Base-by-base conservation (phyloP, 2,113 vertebrate species). In the Ophiodon elongatus region DNA sequence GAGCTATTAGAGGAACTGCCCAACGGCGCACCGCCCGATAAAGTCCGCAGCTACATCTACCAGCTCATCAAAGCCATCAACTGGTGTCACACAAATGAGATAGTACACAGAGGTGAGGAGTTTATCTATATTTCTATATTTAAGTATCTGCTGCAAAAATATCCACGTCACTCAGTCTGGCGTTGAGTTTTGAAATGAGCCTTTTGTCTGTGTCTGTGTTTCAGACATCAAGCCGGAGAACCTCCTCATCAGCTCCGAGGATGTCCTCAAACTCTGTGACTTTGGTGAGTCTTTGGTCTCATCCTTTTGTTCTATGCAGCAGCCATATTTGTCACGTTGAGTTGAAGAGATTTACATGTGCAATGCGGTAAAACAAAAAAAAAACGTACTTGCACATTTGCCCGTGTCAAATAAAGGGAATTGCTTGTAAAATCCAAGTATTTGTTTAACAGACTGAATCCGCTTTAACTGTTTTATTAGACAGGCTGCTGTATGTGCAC, bases 71-170 rank as follows among this genome's bases (percentile, higher is more conserved):
- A 99, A 95, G 98, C 98, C 86, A 99, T 99, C 95, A 97, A 99
- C 90, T 99, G 98, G 98, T 99, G 98, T 94, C 98, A 99, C 94
- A 99, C 98, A 94, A 99, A 99, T 79, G 98, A 99, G 86, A 99
- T 99, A 35, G 98, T 99, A 60, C 98, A 99, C 91, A 95, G 98
- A 97, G 98, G 98, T 99, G 88, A 96, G 94, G 8, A 6, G 8
- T 76, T 14, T 9, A 2, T 23, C 15, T 74, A 45, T 27, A 2
- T 31, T 43, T 60, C 27, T 31, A 5, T 9, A 14, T 57, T 19
- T 5, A 25, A 41, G 1, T 59, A 6, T 50, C 39, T 19, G 10
- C 59, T 52, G 50, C 9, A 52, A 41, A 23, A 57, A 52, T 31
- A 54, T 71, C n/a, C 7, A 0, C 31, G 15, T 37, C 17, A 5